Conservation (phyloP, 2,113 vertebrate species). For the Ciconia maguari region DNA sequence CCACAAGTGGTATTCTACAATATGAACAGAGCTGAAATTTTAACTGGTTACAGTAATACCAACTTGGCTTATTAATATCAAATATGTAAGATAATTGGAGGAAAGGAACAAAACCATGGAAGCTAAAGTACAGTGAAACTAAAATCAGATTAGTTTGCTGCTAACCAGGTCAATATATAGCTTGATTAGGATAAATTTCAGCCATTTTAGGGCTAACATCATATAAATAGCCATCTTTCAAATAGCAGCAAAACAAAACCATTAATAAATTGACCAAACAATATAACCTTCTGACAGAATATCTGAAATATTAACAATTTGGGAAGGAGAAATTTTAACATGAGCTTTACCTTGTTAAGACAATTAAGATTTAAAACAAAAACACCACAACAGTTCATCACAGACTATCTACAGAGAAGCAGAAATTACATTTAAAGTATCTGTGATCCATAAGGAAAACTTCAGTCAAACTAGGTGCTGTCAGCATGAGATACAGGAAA, state of each 20-base stretch:
- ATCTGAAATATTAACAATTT: slow-evolving; percentile 10
- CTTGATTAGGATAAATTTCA: slow-evolving; percentile 26
- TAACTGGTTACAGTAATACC: background rate
- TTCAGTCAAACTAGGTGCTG: background rate
- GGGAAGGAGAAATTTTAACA: slow-evolving; percentile 12
- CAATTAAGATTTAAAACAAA: slow-evolving; percentile 31
- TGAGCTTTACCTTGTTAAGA: slow-evolving; percentile 35
- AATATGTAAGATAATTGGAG: background rate
- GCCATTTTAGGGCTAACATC: slow-evolving; percentile 24
- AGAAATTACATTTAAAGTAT: slow-evolving; percentile 28
- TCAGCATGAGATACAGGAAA: background rate
- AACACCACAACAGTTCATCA: background rate
- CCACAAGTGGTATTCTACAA: background rate
- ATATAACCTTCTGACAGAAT: slow-evolving; percentile 14
- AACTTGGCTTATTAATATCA: slow-evolving; percentile 5
- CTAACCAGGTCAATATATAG: slow-evolving; percentile 17
- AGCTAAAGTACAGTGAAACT: background rate
- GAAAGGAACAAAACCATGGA: slow-evolving; percentile 14
- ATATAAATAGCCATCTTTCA: slow-evolving; percentile 26
- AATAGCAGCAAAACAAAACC: slow-evolving; percentile 4
- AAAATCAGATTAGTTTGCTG: slow-evolving; percentile 43
- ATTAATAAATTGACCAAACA: slow-evolving; percentile 25
- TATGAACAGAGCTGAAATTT: background rate
- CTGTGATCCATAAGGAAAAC: background rate
- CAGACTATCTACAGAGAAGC: background rate